phyloP scores from a whole-genome alignment of 2,888 invertebrate genomes.

The Drosophila austrosaltans region DNA sequence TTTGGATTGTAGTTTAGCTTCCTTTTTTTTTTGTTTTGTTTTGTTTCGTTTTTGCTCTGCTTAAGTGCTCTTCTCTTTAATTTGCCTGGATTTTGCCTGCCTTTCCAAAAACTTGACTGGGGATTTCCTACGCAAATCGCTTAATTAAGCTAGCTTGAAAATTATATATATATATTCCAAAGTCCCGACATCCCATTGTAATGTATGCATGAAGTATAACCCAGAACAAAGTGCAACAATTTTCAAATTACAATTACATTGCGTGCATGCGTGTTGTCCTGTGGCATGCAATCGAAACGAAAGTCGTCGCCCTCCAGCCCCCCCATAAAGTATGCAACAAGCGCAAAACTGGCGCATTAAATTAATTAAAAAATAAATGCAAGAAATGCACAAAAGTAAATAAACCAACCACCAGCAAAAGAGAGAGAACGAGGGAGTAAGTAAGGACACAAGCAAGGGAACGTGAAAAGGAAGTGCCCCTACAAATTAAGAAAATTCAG shows the following conservation, averaged over 20 bases:
- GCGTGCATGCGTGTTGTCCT: constrained; percentile 37
- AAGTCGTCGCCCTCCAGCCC: constrained; percentile 12
- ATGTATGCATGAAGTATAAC: constrained; percentile 44
- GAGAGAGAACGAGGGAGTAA: background rate
- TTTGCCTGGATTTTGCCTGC: constrained; percentile 43
- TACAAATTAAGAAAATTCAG: constrained; percentile 77
- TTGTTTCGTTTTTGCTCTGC: background rate
- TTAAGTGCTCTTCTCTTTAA: constrained; percentile 36
- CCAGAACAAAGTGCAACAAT: constrained; percentile 76
- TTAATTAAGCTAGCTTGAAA: constrained; percentile 66
- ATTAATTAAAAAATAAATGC: constrained; percentile 73
- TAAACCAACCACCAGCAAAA: constrained; percentile 50
- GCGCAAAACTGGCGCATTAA: constrained; percentile 76
- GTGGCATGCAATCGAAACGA: constrained; percentile 56
- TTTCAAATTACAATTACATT: constrained; percentile 68
- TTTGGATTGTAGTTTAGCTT: constrained; percentile 26
- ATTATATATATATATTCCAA: constrained; percentile 45
- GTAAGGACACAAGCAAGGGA: constrained; percentile 1
- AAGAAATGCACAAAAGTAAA: constrained; percentile 67
- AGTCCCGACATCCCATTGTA: constrained; percentile 24
- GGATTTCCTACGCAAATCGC: constrained; percentile 57
- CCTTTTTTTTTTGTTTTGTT: constrained; percentile 14
- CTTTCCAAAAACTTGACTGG: constrained; percentile 33
- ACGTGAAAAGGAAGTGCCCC: constrained; percentile 37
- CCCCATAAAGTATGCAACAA: constrained; percentile 54